A percentile compares a stretch with the other conserved stretches of the same genome.
Evolutionary conservation across 2,888 invertebrate genomes (phyloP).

Genomic region (Rhaphigaster nebulosa): DNA sequence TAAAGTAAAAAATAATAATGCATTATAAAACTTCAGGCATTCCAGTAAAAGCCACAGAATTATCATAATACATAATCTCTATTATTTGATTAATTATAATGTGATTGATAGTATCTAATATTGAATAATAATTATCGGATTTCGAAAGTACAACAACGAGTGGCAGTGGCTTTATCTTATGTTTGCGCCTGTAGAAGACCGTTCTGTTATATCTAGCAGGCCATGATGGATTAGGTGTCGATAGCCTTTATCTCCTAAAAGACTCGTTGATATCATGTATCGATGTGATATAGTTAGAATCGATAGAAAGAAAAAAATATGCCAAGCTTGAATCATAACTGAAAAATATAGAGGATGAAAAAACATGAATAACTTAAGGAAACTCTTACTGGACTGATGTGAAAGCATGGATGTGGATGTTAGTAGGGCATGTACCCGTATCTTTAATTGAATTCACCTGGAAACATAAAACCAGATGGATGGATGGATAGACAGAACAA

Average conservation of each 20-base stretch:
- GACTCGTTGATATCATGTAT: not conserved
- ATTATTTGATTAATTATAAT: not conserved
- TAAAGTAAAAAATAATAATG: no score
- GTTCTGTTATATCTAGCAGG: not conserved
- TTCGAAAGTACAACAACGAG: not conserved
- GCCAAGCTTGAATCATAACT: no score
- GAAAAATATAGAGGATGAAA: no score
- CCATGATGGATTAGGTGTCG: not conserved
- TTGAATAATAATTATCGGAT: not conserved
- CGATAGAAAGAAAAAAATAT: not conserved
- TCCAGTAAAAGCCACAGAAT: no score
- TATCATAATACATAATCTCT: not conserved
- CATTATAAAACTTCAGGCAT: no score
- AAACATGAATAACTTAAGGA: no score
- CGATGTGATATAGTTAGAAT: not conserved
- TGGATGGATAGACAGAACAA: no score
- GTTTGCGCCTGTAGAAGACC: not conserved
- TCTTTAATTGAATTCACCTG: no score
- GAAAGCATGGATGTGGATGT: no score
- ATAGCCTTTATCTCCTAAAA: not conserved
- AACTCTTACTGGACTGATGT: no score
- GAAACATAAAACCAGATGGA: no score
- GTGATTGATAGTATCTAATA: not conserved
- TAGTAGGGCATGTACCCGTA: no score
- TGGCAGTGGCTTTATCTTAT: constrained; percentile 3